Base-by-base conservation (phyloP, 2,797 vertebrate genomes). In the Propithecus deckenii region DNA sequence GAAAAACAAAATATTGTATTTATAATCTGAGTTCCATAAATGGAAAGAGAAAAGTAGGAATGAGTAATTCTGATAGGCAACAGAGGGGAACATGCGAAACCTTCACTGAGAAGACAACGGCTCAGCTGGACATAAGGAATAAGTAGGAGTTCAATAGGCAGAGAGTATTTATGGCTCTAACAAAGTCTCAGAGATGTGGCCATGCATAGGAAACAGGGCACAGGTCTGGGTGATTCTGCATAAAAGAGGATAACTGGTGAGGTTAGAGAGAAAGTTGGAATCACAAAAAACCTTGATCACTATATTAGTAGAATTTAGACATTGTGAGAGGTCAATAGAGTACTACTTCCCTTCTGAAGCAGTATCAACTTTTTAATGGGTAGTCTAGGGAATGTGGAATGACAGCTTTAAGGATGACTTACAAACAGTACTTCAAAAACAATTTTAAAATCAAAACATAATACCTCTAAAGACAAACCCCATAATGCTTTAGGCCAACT, bases 391-490 rank as follows among this genome's bases (percentile, higher is more conserved):
- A 89, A 86, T 61, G 2, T 52, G 18, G 32, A 92, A 80, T n/a
- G 23, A 32, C 7, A 72, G 15, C 30, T 84, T 48, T 50, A 81
- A 89, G 10, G n/a, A 85, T 67, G 22, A 6, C 28, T 96, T 92
- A 79, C 71, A 97, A 86, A 71, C 1, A 57, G 10, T 4, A 69
- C 65, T 93, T 89, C 1, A 76, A 87, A 81, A 92, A 63, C 43
- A 5, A 0, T n/a, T 88, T 96, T 93, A 23, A 38, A 89, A 94
- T 89, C 52, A 76, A 96, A 95, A 72, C n/a, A 43, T 59, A 88
- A 67, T 86, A 61, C 35, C 35, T 94, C 74, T 76, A 46, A 91
- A 91, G 55, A 91, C 48, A 95, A 86, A 94, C 30, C 93, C 35
- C 69, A 5, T 84, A 72, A 86, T 85, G 67, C 50, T 93, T 95